phyloP scores from a whole-genome alignment of 2,113 vertebrate species.

The Pseudonaja textilis region DNA sequence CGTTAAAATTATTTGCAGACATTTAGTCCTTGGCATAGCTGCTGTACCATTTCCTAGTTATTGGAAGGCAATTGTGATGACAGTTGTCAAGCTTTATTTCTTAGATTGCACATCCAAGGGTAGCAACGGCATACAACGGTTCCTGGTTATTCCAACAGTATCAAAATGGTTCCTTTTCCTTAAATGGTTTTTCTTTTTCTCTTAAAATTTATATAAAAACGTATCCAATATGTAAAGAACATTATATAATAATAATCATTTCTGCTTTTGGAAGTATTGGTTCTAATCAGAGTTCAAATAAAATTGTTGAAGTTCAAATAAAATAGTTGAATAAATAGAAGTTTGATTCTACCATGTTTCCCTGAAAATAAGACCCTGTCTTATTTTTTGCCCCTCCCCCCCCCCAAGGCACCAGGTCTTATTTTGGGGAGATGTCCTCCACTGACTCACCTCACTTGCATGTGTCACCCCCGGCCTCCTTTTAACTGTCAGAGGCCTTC shows the following conservation, averaged over 20 bases:
- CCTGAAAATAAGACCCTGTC: too few species aligned
- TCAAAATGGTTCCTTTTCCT: conserved; percentile 40
- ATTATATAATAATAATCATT: conserved; percentile 61
- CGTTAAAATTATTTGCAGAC: conserved; percentile 48
- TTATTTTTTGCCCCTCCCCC: too few species aligned
- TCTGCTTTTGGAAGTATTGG: conserved; percentile 53
- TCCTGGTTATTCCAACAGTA: conserved; percentile 34
- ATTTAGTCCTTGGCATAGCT: background rate
- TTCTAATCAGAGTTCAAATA: conserved; percentile 74
- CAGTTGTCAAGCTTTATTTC: background rate
- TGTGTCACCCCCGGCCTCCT: too few species aligned
- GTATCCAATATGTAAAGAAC: conserved; percentile 68
- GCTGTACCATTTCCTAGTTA: background rate
- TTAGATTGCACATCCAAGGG: background rate
- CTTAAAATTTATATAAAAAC: conserved; percentile 59
- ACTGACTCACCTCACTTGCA: too few species aligned
- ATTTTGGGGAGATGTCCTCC: too few species aligned
- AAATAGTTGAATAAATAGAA: too few species aligned
- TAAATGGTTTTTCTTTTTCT: conserved; percentile 47
- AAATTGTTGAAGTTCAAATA: conserved; percentile 51
- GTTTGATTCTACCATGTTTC: background rate
- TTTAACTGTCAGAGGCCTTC: too few species aligned
- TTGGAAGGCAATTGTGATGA: background rate
- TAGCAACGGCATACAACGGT: background rate
- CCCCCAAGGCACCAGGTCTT: too few species aligned